Evolutionary conservation across 2,113 vertebrate species (phyloP).

Genomic region (Brachypteracias leptosomus): DNA sequence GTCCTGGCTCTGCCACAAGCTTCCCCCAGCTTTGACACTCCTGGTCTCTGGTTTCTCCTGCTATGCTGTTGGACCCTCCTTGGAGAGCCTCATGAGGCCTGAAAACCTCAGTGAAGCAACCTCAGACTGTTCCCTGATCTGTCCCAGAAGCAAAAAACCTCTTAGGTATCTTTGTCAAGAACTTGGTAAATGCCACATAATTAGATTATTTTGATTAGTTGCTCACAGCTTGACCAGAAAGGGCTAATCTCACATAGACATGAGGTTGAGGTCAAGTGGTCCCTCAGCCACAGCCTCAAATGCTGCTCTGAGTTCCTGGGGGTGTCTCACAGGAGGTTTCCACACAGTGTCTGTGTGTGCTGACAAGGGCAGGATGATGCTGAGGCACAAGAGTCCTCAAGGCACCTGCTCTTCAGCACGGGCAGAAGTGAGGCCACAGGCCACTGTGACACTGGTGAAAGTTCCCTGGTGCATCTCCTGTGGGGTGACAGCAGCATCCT

Average conservation of each 20-base stretch:
- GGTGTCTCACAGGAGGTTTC: not conserved
- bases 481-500: accelerated
- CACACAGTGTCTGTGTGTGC: not conserved
- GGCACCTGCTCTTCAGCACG: not conserved
- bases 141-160: not conserved
- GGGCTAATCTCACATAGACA: not conserved
- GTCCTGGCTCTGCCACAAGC: not conserved
- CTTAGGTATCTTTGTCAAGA: not conserved
- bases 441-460: not conserved
- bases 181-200: not conserved
- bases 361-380: not conserved
- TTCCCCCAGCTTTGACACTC: not conserved
- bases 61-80: not conserved
- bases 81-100: not conserved
- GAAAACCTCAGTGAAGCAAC: not conserved
- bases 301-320: not conserved
- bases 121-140: not conserved
- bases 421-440: not conserved
- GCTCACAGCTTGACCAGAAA: not conserved
- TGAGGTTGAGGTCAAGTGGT: not conserved
- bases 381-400: not conserved
- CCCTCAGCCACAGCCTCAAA: not conserved
- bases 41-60: not conserved
- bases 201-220: not conserved
- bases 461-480: not conserved